Percentiles rank a stretch among this genome's conserved stretches.
Conservation (phyloP, 1,140 invertebrate species). For the Tetramorium alpestre region DNA sequence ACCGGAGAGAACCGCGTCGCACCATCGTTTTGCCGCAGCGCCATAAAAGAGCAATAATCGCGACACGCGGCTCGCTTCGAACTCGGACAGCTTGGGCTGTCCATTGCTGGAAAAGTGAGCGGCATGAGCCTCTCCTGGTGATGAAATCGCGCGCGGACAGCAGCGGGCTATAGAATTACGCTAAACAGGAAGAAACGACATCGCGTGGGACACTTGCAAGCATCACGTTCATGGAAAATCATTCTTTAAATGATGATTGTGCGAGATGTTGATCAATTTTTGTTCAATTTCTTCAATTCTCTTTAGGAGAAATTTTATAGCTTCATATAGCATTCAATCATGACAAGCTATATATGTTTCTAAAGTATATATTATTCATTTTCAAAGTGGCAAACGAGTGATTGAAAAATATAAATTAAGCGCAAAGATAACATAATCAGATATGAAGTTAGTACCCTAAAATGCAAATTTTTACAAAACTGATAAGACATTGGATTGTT, state of each 20-base stretch:
- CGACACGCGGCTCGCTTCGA: constrained; percentile 34
- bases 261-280: not conserved
- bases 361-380: not conserved
- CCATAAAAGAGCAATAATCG: constrained; percentile 64
- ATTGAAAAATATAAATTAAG: not conserved
- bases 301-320: not conserved
- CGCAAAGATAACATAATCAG: not conserved
- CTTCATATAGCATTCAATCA: not conserved
- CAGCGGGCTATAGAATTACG: not conserved
- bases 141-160: constrained; percentile 50
- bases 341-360: not conserved
- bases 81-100: constrained; percentile 19
- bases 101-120: constrained; percentile 67
- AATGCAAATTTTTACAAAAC: too few species aligned
- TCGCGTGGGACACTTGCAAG: not conserved
- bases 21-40: not conserved
- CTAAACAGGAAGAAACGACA: not conserved
- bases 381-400: not conserved
- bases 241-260: not conserved
- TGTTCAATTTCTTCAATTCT: not conserved
- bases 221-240: not conserved
- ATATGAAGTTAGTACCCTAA: too few species aligned
- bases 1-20: constrained; percentile 41
- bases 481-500: too few species aligned
- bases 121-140: constrained; percentile 49